Percentiles rank a stretch among this genome's conserved stretches.
Conservation (phyloP, 2,888 invertebrate species). For the Melanostoma scalare region DNA sequence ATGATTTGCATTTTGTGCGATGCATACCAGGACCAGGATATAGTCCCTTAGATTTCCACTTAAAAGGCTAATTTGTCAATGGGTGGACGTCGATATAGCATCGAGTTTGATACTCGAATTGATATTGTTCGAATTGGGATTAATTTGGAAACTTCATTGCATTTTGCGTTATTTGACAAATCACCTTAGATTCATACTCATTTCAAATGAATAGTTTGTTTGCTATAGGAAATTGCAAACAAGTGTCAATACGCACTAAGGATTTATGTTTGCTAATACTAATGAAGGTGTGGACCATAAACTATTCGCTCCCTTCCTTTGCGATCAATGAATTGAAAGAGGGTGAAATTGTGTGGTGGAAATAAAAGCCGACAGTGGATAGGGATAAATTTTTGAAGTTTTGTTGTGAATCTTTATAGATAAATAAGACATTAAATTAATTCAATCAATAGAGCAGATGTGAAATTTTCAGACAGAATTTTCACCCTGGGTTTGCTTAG, state of each 20-base stretch:
- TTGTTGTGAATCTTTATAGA: not conserved
- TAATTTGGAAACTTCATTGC: constrained; percentile 36
- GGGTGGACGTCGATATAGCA: constrained; percentile 21
- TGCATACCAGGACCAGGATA: not conserved
- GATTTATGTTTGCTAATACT: constrained; percentile 44
- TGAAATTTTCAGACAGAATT: constrained; percentile 3
- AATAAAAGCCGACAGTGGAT: constrained; percentile 5
- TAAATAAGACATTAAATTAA: constrained; percentile 20
- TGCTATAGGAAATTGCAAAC: constrained; percentile 45
- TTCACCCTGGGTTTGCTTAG: not conserved
- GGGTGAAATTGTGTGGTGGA: not conserved
- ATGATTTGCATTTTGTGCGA: constrained; percentile 25
- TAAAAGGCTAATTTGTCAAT: constrained; percentile 60
- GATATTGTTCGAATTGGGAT: constrained; percentile 42
- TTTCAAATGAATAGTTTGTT: not conserved
- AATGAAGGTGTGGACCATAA: constrained; percentile 38
- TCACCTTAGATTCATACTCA: constrained; percentile 19
- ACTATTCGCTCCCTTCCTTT: not conserved
- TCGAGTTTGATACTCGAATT: constrained; percentile 27
- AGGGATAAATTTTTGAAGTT: not conserved
- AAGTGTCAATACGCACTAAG: constrained; percentile 41
- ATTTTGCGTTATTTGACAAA: constrained; percentile 43
- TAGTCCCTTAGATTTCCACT: constrained; percentile 24
- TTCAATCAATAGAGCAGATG: constrained; percentile 12
- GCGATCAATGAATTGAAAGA: constrained; percentile 7